Conservation (phyloP, 2,888 invertebrate species). For the Andrena trimmerana region DNA sequence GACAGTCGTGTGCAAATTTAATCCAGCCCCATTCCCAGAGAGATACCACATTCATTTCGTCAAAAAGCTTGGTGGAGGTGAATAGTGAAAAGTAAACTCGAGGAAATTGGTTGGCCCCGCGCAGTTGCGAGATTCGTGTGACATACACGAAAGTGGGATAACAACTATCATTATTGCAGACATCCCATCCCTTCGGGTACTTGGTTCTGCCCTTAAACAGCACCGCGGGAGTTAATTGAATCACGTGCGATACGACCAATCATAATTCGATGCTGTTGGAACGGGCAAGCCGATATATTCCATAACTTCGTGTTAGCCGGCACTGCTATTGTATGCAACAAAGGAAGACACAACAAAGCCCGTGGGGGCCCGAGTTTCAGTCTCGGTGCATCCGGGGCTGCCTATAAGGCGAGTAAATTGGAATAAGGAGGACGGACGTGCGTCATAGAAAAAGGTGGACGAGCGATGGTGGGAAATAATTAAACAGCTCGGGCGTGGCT, state of each 20-base stretch:
- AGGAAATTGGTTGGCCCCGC: neutral
- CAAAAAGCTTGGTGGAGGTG: neutral
- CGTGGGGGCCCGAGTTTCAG: constrained; percentile 29
- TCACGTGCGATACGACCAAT: constrained; percentile 23
- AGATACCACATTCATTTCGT: neutral
- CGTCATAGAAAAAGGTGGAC: constrained; percentile 26
- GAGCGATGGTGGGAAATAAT: constrained; percentile 67
- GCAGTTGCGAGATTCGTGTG: neutral
- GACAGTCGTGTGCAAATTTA: too few species aligned
- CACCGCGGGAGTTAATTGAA: constrained; percentile 22
- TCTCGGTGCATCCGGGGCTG: constrained; percentile 22
- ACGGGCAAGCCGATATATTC: constrained; percentile 29
- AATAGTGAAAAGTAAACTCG: constrained; percentile 5
- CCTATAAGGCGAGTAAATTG: constrained; percentile 44
- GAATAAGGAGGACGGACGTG: constrained; percentile 30
- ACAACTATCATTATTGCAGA: neutral
- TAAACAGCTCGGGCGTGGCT: constrained; percentile 56
- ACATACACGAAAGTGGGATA: neutral
- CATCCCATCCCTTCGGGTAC: neutral
- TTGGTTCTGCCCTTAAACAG: neutral
- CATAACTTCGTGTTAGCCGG: constrained; percentile 51
- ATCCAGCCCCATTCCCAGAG: too few species aligned
- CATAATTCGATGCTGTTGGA: constrained; percentile 32
- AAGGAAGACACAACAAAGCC: constrained; percentile 54
- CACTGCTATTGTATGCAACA: constrained; percentile 53